Base-by-base conservation (phyloP, 1,140 invertebrate genomes). In the Nasonia longicornis region DNA sequence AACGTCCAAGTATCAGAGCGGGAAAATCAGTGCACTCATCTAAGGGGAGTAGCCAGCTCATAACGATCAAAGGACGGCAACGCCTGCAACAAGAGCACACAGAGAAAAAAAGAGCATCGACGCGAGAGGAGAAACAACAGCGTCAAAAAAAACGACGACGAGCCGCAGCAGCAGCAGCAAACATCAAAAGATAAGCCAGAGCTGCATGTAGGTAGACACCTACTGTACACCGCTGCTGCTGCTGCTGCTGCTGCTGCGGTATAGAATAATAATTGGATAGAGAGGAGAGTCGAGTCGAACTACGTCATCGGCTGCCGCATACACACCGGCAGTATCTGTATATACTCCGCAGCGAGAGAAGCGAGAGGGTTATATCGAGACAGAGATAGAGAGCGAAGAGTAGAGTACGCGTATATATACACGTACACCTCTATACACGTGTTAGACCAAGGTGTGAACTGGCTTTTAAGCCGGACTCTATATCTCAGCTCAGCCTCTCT, bases 401-500 rank as follows among this genome's bases (percentile, higher is more conserved):
- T 29, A 67, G 29, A 67, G 6, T 12, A 48, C 70, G 20, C n/a
- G 69, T 29, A 31, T 20, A 38, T 14, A 38, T 35, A 16, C 16
- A 70, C 22, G n/a, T 67, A 67, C 64, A 26, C 10, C n/a, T 67
- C 11, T 58, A 58, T n/a, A 45, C 74, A 66, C 69, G 69, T 77
- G 74, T 64, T 66, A 38, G 12, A 42, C 29, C 52, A 87, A 89
- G 90, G 89, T 91, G 90, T 89, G 89, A 90, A 90, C 88, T 89
- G 70, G 22, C 86, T 88, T 88, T 89, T 89, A 89, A 87, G 81
- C 85, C 81, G 85, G 85, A 84, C 85, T 88, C 73, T 20, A 22
- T 29, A 22, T 29, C 71, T 48, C 42, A 20, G 26, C 74, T 76
- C 74, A 12, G 26, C 31, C 71, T 73, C 71, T 73, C 71, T 73